Percentiles rank a stretch among this genome's conserved stretches.
Conservation (phyloP, 2,888 invertebrate species). For the Theristus sp. region DNA sequence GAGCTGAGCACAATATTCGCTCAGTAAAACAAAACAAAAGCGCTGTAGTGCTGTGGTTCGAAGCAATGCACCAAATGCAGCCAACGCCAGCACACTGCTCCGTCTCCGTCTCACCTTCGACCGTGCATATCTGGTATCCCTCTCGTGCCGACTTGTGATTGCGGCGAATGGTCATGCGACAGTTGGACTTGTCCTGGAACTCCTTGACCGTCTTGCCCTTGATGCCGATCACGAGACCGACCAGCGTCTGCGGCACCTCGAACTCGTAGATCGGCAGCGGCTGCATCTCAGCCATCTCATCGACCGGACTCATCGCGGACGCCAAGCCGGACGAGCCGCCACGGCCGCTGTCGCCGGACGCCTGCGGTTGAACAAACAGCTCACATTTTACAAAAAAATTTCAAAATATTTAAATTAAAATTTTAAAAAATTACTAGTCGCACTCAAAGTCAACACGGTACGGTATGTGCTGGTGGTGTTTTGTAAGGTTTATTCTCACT, state of each 20-base stretch:
- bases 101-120: conserved; percentile 17
- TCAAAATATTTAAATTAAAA: too few relatives aligned
- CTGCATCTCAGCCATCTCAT: neutral
- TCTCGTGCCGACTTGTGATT: conserved; percentile 1
- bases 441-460: too few relatives aligned
- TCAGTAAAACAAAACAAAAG: too few relatives aligned
- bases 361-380: too few relatives aligned
- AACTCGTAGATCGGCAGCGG: conserved; percentile 25
- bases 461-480: too few relatives aligned
- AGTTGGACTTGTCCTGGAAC: conserved; percentile 2
- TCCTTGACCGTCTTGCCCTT: conserved; percentile 24
- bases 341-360: conserved; percentile 8
- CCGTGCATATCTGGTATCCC: conserved; percentile 22
- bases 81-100: too few relatives aligned
- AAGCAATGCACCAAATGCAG: too few relatives aligned
- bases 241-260: conserved; percentile 27
- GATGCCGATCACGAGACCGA: conserved; percentile 26
- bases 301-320: conserved; percentile 1
- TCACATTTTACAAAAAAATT: too few relatives aligned
- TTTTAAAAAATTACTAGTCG: too few relatives aligned
- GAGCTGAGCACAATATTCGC: too few relatives aligned
- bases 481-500: too few relatives aligned
- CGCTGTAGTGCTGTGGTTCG: too few relatives aligned
- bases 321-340: conserved; percentile 3
- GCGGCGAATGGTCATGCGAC: conserved; percentile 4